Percentiles rank a stretch among this genome's conserved stretches.
phyloP scores from a whole-genome alignment of 2,113 vertebrate species.

The Pomatostomus ruficeps region DNA sequence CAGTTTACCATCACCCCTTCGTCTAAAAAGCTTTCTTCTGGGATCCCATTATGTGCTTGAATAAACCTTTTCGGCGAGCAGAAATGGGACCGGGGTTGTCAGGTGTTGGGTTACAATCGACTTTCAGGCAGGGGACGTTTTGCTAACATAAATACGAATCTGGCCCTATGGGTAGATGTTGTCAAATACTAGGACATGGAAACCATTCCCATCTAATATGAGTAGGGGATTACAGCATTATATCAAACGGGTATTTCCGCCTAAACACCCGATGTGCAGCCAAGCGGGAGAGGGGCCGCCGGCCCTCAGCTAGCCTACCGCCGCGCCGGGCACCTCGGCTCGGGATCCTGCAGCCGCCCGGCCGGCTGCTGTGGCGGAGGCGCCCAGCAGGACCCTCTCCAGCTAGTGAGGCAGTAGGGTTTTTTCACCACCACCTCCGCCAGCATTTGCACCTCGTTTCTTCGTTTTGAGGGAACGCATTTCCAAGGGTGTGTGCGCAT shows the following conservation, averaged over 20 bases:
- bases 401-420: fast-evolving
- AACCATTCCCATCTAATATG: slow-evolving; percentile 73
- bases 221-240: slow-evolving; percentile 68
- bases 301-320: background rate
- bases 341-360: background rate
- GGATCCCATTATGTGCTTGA: slow-evolving; percentile 98
- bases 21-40: slow-evolving; percentile 84
- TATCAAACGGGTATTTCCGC: slow-evolving; percentile 68
- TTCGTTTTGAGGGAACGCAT: background rate
- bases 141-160: slow-evolving; percentile 75
- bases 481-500: background rate
- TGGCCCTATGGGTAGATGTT: slow-evolving; percentile 73
- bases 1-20: slow-evolving; percentile 86
- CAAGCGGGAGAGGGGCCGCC: slow-evolving; percentile 37
- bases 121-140: slow-evolving; percentile 80
- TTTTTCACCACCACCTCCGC: background rate
- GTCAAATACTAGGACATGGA: slow-evolving; percentile 73
- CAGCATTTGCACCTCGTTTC: background rate
- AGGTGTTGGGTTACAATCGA: slow-evolving; percentile 93
- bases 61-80: slow-evolving; percentile 92
- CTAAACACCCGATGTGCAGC: slow-evolving; percentile 49
- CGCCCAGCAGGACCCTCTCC: background rate
- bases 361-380: too few species aligned
- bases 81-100: slow-evolving; percentile 84
- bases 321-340: background rate